Evolutionary conservation across 2,888 invertebrate genomes (phyloP).

Genomic region (Cephalotes varians): DNA sequence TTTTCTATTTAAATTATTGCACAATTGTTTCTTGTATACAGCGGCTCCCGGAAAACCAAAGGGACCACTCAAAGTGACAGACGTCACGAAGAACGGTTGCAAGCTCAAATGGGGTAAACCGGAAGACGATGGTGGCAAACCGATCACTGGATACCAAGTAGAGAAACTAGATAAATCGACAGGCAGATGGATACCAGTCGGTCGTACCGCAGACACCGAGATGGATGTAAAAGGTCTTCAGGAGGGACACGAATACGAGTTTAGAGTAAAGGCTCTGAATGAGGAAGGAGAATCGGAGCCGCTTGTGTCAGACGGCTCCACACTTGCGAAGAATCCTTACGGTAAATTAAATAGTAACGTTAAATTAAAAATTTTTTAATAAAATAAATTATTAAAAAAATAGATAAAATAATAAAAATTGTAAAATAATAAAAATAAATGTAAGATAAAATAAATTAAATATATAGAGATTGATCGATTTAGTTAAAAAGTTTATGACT

Average conservation of each 20-base stretch:
- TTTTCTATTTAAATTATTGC: neutral
- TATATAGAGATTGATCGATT: too few relatives aligned
- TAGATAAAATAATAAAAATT: neutral
- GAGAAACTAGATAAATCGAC: constrained; percentile 97
- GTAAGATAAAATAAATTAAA: too few relatives aligned
- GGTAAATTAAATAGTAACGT: constrained; percentile 87
- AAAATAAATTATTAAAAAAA: neutral
- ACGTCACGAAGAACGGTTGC: constrained; percentile 95
- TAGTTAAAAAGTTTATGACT: neutral
- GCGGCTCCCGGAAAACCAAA: constrained; percentile 94
- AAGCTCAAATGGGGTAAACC: constrained; percentile 98
- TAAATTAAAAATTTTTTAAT: neutral
- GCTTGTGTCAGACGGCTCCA: constrained; percentile 94
- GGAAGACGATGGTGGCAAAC: constrained; percentile 97
- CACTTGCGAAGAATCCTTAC: constrained; percentile 98
- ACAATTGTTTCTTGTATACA: constrained; percentile 65
- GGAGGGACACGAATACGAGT: constrained; percentile 97
- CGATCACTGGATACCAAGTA: constrained; percentile 96
- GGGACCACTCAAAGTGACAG: constrained; percentile 95
- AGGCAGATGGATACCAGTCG: constrained; percentile 97
- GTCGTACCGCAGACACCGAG: constrained; percentile 94
- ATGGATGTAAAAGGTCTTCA: constrained; percentile 95
- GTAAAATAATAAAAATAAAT: too few relatives aligned
- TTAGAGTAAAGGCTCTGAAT: constrained; percentile 96
- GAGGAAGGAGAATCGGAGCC: constrained; percentile 98